phyloP scores from a whole-genome alignment of 2,797 vertebrate genomes.

The Loris lydekkerianus region DNA sequence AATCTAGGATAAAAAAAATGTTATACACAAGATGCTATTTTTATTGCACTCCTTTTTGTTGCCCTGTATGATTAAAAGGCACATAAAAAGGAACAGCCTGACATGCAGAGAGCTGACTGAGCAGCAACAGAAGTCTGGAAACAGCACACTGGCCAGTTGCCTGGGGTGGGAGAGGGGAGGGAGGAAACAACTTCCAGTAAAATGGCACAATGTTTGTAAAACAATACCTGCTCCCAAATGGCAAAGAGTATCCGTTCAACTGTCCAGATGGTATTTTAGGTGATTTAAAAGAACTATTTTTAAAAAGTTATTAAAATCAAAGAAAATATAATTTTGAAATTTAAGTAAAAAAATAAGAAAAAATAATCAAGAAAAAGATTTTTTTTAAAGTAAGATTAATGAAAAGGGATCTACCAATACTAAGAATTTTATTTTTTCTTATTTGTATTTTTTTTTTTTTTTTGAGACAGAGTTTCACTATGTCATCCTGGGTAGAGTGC shows the following conservation, averaged over 20 bases:
- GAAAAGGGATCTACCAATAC: neutral
- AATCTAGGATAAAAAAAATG: constrained; percentile 19
- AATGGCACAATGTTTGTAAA: constrained; percentile 69
- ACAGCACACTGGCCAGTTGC: constrained; percentile 44
- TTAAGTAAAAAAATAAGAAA: constrained; percentile 55
- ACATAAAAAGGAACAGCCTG: constrained; percentile 67
- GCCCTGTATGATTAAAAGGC: constrained; percentile 59
- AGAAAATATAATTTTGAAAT: constrained; percentile 57
- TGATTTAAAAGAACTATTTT: constrained; percentile 58
- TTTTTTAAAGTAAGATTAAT: constrained; percentile 34
- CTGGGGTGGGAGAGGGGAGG: constrained; percentile 58
- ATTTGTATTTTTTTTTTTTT: no score
- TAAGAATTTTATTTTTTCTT: neutral
- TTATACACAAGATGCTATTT: constrained; percentile 42
- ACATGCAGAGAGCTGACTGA: constrained; percentile 59
- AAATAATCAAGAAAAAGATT: constrained; percentile 3
- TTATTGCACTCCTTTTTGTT: constrained; percentile 34
- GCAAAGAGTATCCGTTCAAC: constrained; percentile 69
- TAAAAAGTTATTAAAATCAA: constrained; percentile 59
- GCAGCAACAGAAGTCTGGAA: constrained; percentile 71
- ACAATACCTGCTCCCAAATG: constrained; percentile 83
- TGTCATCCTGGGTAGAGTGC: no score
- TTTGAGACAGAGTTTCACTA: no score
- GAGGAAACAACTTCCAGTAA: constrained; percentile 75
- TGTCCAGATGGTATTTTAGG: constrained; percentile 63